A percentile compares a stretch with the other conserved stretches of the same genome.
These are phyloP conservation scores for Galerucella pusilla DNA, from an alignment of 2,888 invertebrate species.

Conservation along the genomic window DNA sequence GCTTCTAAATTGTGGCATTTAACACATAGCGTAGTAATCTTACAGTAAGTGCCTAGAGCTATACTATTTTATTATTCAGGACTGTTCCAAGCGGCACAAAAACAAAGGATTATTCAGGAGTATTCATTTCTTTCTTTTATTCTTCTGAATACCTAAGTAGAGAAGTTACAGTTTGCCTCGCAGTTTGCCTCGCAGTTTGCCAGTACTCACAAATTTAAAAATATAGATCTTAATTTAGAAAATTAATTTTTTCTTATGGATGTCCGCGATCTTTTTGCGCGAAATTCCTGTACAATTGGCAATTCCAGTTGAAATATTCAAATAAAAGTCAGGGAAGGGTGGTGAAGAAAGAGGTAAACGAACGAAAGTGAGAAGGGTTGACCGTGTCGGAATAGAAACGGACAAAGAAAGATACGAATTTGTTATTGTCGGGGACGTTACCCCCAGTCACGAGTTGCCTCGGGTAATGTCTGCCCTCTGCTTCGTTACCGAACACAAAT, in stretches of 20 bases:
- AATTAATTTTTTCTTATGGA: no score
- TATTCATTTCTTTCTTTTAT: no score
- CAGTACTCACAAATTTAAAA: not conserved
- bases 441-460: conserved; percentile 44
- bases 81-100: no score
- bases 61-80: no score
- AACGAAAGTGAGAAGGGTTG: not conserved
- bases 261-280: not conserved
- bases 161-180: no score
- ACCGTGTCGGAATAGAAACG: not conserved
- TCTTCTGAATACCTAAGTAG: no score
- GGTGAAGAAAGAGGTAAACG: conserved; percentile 19
- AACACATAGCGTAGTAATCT: no score
- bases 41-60: no score
- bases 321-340: conserved; percentile 11
- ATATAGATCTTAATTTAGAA: not conserved
- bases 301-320: not conserved
- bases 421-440: conserved; percentile 49
- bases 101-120: no score
- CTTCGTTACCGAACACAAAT: conserved; percentile 16
- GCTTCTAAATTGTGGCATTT: no score
- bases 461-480: conserved; percentile 51
- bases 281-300: conserved; percentile 13
- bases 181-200: no score
- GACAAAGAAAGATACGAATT: conserved; percentile 33